Evolutionary conservation across 2,113 vertebrate genomes (phyloP), one percentile per base, ranked within the genome.

Genomic region (Halcyon malimbica): DNA sequence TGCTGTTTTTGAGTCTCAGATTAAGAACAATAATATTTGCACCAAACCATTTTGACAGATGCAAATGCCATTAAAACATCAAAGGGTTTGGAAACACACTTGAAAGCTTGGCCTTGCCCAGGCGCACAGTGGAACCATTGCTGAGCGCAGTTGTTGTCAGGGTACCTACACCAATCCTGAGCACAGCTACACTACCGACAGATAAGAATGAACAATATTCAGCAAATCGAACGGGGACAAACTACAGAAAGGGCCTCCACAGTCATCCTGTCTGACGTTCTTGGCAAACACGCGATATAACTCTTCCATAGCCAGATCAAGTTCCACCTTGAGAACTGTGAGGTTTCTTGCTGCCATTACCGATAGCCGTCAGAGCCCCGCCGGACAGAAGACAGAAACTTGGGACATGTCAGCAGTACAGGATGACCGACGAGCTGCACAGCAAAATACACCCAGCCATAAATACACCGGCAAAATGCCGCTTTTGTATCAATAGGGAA

Each of bases 41-140:
- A 91, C 37, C 89, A 87, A 94, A 95, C 65, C 69, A 73, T 89
- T 73, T 59, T 94, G 87, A 96, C 95, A 96, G 74, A 95, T 94
- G 89, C 81, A 94, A 95, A 96, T 91, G 73, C 53, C 65, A 83
- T 89, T 89, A 91, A 91, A 94, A 96, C 78, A 96, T 95, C 91
- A 94, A 92, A 94, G 70, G 59, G 46, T 62, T 25, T 82, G 87
- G 83, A 96, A 94, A 67, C 74, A 42, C 56, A 83, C 59, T 80
- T 87, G 87, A 94, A 96, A 96, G 67, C 41, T 69, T 63, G 77
- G 89, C 81, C 74, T 95, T 94, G 65, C 74, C 80, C 51, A 84
- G 80, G 21, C 67, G 59, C 71, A 54, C 37, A 46, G 59, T n/a
- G 81, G 53, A 94, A 84, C 50, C 69, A 69, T 42, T 87, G 28